Evolutionary conservation across 2,797 vertebrate species (phyloP).

Genomic region (Hylomyscus alleni): DNA sequence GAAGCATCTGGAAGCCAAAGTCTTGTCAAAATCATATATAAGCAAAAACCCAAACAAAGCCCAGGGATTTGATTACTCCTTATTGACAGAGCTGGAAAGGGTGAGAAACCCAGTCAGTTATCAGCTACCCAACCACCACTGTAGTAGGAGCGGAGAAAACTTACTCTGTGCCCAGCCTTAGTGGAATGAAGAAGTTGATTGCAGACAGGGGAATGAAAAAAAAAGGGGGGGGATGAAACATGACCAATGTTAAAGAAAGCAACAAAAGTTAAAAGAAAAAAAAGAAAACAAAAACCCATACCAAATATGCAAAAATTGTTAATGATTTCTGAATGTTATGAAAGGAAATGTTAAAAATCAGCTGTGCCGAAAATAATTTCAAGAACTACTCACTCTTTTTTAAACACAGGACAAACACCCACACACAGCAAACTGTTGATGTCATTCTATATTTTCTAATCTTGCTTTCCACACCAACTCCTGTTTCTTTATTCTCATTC

Average conservation of each 20-base stretch:
- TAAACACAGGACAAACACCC: neutral
- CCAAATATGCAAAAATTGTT: constrained; percentile 91
- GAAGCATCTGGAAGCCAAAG: constrained; percentile 62
- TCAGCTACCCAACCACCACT: constrained; percentile 86
- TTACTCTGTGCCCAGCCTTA: constrained; percentile 99
- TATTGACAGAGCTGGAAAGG: constrained; percentile 49
- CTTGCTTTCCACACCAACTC: neutral
- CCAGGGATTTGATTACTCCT: constrained; percentile 66
- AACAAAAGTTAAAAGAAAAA: constrained; percentile 85
- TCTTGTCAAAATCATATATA: constrained; percentile 72
- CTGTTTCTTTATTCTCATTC: neutral
- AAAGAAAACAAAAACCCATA: constrained; percentile 86
- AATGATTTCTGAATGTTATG: constrained; percentile 89
- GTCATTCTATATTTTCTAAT: constrained; percentile 26
- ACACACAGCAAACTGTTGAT: constrained; percentile 9
- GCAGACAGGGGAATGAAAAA: constrained; percentile 90
- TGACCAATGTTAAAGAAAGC: constrained; percentile 92
- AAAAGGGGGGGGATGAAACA: constrained; percentile 89
- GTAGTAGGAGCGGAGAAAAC: constrained; percentile 91
- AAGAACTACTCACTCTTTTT: constrained; percentile 65
- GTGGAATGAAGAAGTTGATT: constrained; percentile 93
- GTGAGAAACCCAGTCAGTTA: constrained; percentile 70
- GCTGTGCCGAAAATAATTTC: constrained; percentile 75
- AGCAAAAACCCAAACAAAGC: constrained; percentile 68
- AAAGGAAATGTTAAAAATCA: constrained; percentile 87